Percentiles rank a stretch among this genome's conserved stretches.
These are phyloP conservation scores for Arbacia lixula DNA, from an alignment of 53 echinoderm and acorn worm species.

Conservation along the genomic window DNA sequence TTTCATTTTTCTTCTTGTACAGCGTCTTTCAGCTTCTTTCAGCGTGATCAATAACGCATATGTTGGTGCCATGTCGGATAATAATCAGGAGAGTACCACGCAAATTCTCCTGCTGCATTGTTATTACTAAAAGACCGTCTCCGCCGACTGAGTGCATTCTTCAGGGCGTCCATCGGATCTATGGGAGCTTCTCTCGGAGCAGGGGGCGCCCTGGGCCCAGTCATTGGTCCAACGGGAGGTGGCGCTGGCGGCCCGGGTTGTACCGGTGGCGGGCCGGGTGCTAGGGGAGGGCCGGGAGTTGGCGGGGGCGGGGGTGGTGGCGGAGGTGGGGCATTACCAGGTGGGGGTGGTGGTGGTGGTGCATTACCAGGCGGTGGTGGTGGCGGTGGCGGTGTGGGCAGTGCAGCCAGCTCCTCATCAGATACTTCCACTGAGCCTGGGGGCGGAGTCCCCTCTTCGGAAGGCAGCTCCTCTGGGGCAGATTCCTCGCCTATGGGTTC, in stretches of 20 bases:
- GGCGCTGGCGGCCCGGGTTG: not conserved
- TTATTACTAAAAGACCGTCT: too few species aligned
- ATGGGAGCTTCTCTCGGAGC: not conserved
- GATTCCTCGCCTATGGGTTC: not conserved
- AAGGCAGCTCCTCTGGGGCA: not conserved
- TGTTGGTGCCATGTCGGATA: too few species aligned
- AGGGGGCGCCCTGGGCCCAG: not conserved
- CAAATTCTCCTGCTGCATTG: too few species aligned
- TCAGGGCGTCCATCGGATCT: not conserved
- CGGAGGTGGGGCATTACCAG: not conserved
- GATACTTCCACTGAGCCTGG: not conserved
- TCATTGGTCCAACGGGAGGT: too few species aligned
- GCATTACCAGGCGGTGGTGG: not conserved
- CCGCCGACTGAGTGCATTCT: not conserved
- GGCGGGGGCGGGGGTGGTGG: not conserved
- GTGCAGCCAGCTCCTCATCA: not conserved
- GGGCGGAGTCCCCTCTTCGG: not conserved
- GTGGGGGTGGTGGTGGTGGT: not conserved
- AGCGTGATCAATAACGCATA: too few species aligned
- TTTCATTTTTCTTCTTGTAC: too few species aligned
- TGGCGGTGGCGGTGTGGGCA: not conserved
- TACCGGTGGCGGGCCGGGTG: not conserved
- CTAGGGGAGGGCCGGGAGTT: not conserved
- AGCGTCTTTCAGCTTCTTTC: too few species aligned
- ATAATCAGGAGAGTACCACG: too few species aligned